These are phyloP conservation scores for Egretta garzetta DNA, from an alignment of 2,113 vertebrate genomes.

Conservation along the genomic window DNA sequence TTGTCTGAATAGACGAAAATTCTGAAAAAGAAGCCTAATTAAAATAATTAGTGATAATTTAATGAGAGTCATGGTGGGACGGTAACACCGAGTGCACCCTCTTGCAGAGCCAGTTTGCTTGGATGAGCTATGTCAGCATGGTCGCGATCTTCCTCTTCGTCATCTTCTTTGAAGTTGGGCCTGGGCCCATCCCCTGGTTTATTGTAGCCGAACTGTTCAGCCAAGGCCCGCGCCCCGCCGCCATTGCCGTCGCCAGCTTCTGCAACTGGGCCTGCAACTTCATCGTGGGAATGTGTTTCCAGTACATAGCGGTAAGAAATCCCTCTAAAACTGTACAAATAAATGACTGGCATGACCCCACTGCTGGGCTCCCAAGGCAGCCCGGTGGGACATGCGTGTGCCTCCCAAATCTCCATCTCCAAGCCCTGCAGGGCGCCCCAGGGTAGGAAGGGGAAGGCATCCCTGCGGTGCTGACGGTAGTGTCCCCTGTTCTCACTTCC, in stretches of 20 bases:
- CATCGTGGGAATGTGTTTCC: constrained; percentile 91
- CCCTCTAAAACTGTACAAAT: background rate
- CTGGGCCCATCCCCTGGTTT: constrained; percentile 97
- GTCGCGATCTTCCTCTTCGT: constrained; percentile 91
- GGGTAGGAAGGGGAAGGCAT: background rate
- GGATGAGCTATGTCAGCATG: constrained; percentile 97
- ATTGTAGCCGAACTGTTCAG: constrained; percentile 97
- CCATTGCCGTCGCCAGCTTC: constrained; percentile 88
- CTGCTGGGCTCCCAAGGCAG: background rate
- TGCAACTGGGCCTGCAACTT: constrained; percentile 97
- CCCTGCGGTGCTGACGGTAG: background rate
- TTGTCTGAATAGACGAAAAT: background rate
- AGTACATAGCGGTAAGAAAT: constrained; percentile 85
- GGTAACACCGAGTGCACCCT: background rate
- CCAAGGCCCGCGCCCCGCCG: constrained; percentile 92
- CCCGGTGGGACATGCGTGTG: accelerated
- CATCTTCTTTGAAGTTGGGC: constrained; percentile 95
- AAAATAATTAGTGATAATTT: background rate
- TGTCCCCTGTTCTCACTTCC: background rate
- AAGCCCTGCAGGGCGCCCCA: background rate
- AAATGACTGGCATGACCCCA: accelerated
- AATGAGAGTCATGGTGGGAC: background rate
- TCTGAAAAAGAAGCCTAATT: background rate
- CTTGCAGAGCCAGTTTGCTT: constrained; percentile 65
- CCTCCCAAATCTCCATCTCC: background rate